These are phyloP conservation scores for Meda fulgida DNA, from an alignment of 2,797 vertebrate genomes.

Conservation along the genomic window DNA sequence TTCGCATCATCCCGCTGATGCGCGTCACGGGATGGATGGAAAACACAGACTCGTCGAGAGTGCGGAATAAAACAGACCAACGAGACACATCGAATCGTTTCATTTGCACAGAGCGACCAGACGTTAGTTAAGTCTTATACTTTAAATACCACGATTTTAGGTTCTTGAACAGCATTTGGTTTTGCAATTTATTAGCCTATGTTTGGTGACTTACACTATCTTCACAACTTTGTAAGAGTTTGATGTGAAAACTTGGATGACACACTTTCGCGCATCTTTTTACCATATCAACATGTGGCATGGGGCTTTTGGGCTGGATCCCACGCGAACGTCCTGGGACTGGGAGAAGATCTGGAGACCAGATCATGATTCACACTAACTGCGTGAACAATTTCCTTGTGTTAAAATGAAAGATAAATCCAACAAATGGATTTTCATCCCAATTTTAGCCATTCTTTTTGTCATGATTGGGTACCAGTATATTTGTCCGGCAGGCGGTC, in stretches of 20 bases:
- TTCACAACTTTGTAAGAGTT: constrained; percentile 32
- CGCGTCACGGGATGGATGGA: constrained; percentile 18
- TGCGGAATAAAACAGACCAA: constrained; percentile 14
- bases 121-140: not conserved
- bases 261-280: constrained; percentile 10
- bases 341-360: constrained; percentile 51
- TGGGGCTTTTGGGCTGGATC: constrained; percentile 20
- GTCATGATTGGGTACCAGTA: constrained; percentile 94
- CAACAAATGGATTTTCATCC: constrained; percentile 92
- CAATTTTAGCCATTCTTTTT: constrained; percentile 90
- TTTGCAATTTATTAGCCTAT: not conserved
- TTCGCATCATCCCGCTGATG: constrained; percentile 26
- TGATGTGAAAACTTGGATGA: constrained; percentile 8
- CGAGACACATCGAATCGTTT: not conserved
- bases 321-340: constrained; percentile 34
- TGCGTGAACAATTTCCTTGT: constrained; percentile 73
- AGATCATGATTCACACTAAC: constrained; percentile 71
- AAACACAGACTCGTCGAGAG: not conserved
- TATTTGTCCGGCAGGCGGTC: constrained; percentile 89
- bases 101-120: not conserved
- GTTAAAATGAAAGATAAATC: constrained; percentile 93
- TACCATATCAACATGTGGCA: constrained; percentile 56
- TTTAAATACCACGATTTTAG: not conserved
- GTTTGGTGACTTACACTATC: not conserved
- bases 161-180: not conserved